phyloP scores from a whole-genome alignment of 2,113 vertebrate species.

The Pedetes capensis region DNA sequence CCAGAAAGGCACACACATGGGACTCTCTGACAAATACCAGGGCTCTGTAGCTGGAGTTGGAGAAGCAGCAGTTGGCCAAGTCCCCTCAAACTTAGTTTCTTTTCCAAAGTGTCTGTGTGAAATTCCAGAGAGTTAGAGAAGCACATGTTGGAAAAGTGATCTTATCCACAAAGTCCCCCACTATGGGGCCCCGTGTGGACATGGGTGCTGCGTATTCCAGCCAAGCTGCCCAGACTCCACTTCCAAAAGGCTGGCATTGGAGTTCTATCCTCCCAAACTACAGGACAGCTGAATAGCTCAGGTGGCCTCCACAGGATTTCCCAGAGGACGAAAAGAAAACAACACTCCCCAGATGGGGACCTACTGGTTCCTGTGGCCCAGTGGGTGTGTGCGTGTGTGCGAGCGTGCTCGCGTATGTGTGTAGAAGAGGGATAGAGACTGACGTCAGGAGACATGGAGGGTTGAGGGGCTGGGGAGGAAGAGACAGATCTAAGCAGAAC shows the following conservation, averaged over 20 bases:
- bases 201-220: too few relatives aligned
- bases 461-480: neutral
- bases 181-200: neutral
- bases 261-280: neutral
- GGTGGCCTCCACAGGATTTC: neutral
- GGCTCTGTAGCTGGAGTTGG: neutral
- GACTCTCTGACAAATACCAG: neutral
- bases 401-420: fast-evolving
- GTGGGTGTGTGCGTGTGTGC: fast-evolving
- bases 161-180: neutral
- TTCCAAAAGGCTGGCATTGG: neutral
- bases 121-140: neutral
- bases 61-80: neutral
- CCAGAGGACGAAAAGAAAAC: neutral
- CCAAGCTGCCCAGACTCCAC: neutral
- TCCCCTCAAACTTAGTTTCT: neutral
- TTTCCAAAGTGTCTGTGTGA: neutral
- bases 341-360: too few relatives aligned
- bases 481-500: neutral
- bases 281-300: neutral
- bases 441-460: neutral
- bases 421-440: fast-evolving
- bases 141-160: neutral
- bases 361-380: neutral
- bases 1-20: fast-evolving